These are phyloP conservation scores for Quadriops clusia DNA, from an alignment of 2,888 invertebrate species.

Conservation along the genomic window DNA sequence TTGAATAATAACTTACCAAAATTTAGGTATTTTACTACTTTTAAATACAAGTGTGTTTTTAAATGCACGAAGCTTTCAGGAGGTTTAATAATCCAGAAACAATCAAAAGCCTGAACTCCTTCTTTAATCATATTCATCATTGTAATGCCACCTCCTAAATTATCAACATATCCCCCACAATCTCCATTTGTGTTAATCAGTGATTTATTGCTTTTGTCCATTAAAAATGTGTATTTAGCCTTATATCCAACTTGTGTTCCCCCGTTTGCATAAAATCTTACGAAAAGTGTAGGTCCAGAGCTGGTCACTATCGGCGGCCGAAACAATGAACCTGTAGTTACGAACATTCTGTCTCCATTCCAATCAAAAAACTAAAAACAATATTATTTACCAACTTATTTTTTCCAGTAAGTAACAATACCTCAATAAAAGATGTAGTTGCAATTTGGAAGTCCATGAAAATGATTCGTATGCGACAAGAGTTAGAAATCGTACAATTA, in stretches of 20 bases:
- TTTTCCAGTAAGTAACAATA: constrained; percentile 22
- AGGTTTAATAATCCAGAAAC: constrained; percentile 60
- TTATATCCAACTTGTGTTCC: constrained; percentile 55
- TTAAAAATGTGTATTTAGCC: constrained; percentile 43
- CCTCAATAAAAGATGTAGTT: constrained; percentile 53
- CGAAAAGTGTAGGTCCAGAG: constrained; percentile 47
- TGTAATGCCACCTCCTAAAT: constrained; percentile 58
- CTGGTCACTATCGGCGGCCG: constrained; percentile 56
- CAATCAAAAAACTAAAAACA: constrained; percentile 50
- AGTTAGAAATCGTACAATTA: constrained; percentile 39
- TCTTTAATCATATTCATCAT: constrained; percentile 63
- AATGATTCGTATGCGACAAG: constrained; percentile 48
- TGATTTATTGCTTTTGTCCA: constrained; percentile 19
- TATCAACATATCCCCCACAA: constrained; percentile 59
- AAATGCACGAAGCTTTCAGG: constrained; percentile 50
- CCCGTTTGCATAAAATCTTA: constrained; percentile 60
- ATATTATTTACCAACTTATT: constrained; percentile 5
- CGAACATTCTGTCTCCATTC: constrained; percentile 52
- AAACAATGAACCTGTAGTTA: constrained; percentile 53
- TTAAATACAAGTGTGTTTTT: constrained; percentile 54
- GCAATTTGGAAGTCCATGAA: constrained; percentile 59
- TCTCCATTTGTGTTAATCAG: constrained; percentile 31
- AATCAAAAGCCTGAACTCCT: constrained; percentile 49
- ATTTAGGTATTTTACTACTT: constrained; percentile 30
- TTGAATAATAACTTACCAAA: no score